Evolutionary conservation across 2,797 vertebrate genomes (phyloP).

Genomic region (Crax fasciolata): DNA sequence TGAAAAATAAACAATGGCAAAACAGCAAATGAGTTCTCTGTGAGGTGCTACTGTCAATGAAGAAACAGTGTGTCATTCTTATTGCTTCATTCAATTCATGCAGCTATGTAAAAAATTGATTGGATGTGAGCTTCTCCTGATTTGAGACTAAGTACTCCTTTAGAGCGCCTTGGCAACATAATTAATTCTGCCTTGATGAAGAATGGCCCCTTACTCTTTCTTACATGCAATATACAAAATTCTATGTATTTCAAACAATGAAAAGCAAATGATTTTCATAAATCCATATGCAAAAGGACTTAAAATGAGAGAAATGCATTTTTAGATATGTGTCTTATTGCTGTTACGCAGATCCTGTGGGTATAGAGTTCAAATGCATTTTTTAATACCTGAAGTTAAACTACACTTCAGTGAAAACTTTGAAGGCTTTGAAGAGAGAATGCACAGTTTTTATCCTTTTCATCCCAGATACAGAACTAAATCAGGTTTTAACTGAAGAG

Average conservation of each 20-base stretch:
- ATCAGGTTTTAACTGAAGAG: neutral
- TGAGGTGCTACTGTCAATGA: neutral
- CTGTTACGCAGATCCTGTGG: neutral
- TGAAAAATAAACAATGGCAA: neutral
- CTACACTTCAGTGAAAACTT: neutral
- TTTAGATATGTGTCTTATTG: neutral
- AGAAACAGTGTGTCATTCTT: neutral
- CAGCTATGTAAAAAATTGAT: neutral
- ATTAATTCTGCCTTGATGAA: neutral
- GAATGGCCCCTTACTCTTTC: neutral
- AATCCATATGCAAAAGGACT: neutral
- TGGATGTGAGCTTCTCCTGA: neutral
- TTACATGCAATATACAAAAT: neutral
- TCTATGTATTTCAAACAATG: neutral
- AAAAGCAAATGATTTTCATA: constrained; percentile 2
- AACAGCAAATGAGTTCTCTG: neutral
- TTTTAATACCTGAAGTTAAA: constrained; percentile 19
- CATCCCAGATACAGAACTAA: neutral
- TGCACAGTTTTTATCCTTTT: neutral
- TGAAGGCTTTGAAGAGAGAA: neutral
- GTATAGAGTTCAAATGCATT: neutral
- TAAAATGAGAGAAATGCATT: neutral
- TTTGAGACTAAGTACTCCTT: neutral
- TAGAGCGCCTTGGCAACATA: neutral
- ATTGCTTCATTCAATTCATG: neutral